A percentile compares a stretch with the other conserved stretches of the same genome.
Conservation (phyloP, 1,140 invertebrate genomes). For the Akabosia matsudoensis region DNA sequence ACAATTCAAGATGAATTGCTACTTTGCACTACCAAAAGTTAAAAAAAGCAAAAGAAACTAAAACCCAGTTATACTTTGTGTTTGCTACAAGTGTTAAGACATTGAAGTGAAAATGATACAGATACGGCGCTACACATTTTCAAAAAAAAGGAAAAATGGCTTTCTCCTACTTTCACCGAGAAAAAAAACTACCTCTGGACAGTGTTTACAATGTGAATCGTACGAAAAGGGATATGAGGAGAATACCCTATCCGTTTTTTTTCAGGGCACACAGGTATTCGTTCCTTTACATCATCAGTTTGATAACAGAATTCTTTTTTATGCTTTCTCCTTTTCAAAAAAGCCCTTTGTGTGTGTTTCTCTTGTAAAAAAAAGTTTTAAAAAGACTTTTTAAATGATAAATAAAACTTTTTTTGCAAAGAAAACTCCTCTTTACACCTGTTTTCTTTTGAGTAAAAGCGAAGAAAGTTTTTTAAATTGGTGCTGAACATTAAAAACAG, state of each 20-base stretch:
- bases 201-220: too few species aligned
- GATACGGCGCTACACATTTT: not conserved
- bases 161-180: not conserved
- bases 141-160: not conserved
- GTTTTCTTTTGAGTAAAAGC: not conserved
- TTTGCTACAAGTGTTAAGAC: not conserved
- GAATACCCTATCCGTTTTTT: too few species aligned
- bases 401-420: not conserved
- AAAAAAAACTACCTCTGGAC: not conserved
- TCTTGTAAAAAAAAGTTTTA: too few species aligned
- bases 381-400: not conserved
- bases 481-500: not conserved
- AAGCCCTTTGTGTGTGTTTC: too few species aligned
- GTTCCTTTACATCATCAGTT: too few species aligned
- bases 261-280: too few species aligned
- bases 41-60: too few species aligned
- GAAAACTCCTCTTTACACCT: not conserved
- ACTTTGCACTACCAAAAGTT: not conserved
- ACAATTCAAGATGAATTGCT: slow-evolving; percentile 8
- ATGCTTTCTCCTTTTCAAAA: not conserved
- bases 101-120: not conserved
- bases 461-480: not conserved
- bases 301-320: too few species aligned
- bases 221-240: too few species aligned
- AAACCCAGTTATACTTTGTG: not conserved